phyloP scores from a whole-genome alignment of 2,797 vertebrate genomes.

The Capromys pilorides region DNA sequence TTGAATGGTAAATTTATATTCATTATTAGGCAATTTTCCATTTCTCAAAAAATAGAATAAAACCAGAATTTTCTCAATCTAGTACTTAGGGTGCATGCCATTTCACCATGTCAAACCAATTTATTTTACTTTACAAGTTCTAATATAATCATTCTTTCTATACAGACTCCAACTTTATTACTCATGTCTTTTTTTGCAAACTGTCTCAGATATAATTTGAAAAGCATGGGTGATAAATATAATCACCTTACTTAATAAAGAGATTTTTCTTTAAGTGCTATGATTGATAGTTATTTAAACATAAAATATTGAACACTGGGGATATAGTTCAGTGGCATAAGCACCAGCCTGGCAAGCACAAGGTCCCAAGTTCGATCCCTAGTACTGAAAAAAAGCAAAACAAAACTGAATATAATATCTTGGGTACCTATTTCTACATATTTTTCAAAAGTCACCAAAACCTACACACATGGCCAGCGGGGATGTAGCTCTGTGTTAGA shows the following conservation, averaged over 20 bases:
- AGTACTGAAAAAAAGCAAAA: too few species aligned
- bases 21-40: background rate
- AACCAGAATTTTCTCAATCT: background rate
- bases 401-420: too few species aligned
- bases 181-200: background rate
- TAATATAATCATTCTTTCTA: background rate
- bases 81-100: background rate
- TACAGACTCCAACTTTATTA: background rate
- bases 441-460: too few species aligned
- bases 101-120: background rate
- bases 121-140: background rate
- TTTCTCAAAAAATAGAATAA: background rate
- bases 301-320: too few species aligned
- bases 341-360: too few species aligned
- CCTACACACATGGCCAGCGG: too few species aligned
- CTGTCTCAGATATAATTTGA: background rate
- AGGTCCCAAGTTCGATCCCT: too few species aligned
- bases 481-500: too few species aligned
- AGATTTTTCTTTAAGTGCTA: too few species aligned
- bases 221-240: background rate
- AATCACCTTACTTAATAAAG: background rate
- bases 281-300: too few species aligned
- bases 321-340: too few species aligned
- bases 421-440: too few species aligned
- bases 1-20: background rate